Base-by-base conservation (phyloP, 2,888 invertebrate genomes). In the Orthonevra nobilis region DNA sequence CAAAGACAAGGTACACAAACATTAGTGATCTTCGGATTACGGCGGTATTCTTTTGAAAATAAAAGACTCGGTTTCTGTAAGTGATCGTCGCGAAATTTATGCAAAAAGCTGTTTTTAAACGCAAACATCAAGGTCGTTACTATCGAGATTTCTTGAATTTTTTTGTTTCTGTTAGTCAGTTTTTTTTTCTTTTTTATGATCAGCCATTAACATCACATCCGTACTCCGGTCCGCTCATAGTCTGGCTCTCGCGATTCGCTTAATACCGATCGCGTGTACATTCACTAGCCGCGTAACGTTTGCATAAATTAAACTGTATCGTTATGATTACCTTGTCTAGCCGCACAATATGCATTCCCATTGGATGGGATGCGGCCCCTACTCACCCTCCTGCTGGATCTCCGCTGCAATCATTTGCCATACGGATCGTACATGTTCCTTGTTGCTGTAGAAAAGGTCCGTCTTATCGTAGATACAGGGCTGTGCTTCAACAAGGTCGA, bases 381-480 rank as follows among this genome's bases (percentile, higher is more conserved):
- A 81, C 81, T 74, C 73, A 83, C 83, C 82, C 74, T 82, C 70
- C 52, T 77, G 50, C 56, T 83, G 54, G 81, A 83, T 83, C 72
- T 82, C 81, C 14, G 48, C 42, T 9, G 81, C 81, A 7, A 83
- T 82, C 70, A 77, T 74, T 48, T 77, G 73, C 83, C 83, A 83
- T 1, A 82, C 72, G 54, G 75, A 63, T 40, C 77, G 70, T 44
- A 82, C 81, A 42, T 83, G 70, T 20, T 81, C 70, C 61, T 82
- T 82, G 58, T 82, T 82, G 23, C 79, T 81, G 40, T 83, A 83
- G 60, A 75, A 82, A 9, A 81, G 50, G 64, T 82, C 74, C 6
- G 82, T 83, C 60, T 82, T 82, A 40, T 83, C 83, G 56, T 82
- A 83, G 28, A 83, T 83, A 15, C 69, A 72, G 26, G 73, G 75